Conservation (phyloP, 1,140 invertebrate genomes). For the Sweltsa coloradensis region DNA sequence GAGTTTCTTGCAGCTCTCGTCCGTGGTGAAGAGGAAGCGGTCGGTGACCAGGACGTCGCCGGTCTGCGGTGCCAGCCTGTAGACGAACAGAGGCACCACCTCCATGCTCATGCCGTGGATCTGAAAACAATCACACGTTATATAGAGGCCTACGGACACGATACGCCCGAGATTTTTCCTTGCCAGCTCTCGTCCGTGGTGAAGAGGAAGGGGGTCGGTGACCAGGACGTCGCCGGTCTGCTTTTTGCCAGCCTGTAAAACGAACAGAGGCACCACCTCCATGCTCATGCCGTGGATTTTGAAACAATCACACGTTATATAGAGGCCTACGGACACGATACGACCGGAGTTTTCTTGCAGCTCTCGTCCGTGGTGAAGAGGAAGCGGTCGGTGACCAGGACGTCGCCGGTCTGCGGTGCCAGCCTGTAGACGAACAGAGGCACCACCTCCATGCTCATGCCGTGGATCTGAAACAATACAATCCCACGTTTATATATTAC, state of each 20-base stretch:
- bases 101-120: slow-evolving; percentile 49
- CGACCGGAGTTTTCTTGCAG: slow-evolving; percentile 35
- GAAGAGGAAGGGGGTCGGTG: slow-evolving; percentile 48
- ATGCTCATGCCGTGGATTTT: slow-evolving; percentile 49
- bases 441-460: slow-evolving; percentile 45
- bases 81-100: slow-evolving; percentile 49
- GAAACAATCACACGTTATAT: slow-evolving; percentile 20
- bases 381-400: slow-evolving; percentile 37
- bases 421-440: slow-evolving; percentile 58
- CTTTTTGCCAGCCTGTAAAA: slow-evolving; percentile 44
- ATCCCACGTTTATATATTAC: too few species aligned
- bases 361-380: slow-evolving; percentile 42
- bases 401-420: slow-evolving; percentile 8
- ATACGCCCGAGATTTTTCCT: too few species aligned
- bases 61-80: slow-evolving; percentile 37
- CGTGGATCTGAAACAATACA: slow-evolving; percentile 39
- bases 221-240: slow-evolving; percentile 12
- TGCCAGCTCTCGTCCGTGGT: slow-evolving; percentile 36
- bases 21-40: slow-evolving; percentile 44
- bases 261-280: slow-evolving; percentile 47
- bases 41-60: slow-evolving; percentile 29
- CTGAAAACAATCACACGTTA: slow-evolving; percentile 27
- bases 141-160: too few species aligned
- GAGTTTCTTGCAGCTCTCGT: slow-evolving; percentile 34
- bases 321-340: too few species aligned